phyloP scores from a whole-genome alignment of 2,797 vertebrate genomes.

The Phalloptychus januarius region DNA sequence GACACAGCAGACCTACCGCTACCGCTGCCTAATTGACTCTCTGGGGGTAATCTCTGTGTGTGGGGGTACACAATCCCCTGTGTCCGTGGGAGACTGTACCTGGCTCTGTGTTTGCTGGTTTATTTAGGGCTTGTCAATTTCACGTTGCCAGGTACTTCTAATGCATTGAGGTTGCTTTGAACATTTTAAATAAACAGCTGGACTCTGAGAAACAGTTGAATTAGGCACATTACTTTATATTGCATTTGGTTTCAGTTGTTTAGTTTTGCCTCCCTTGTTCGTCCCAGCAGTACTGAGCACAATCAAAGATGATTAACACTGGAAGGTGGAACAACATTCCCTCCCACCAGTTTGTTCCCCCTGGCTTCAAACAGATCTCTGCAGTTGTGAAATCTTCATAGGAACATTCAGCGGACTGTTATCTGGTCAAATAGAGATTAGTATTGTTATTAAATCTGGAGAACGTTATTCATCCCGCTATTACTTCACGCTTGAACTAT shows the following conservation, averaged over 20 bases:
- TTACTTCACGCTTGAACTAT: neutral
- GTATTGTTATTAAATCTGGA: neutral
- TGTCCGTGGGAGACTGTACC: constrained; percentile 18
- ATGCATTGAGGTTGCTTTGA: neutral
- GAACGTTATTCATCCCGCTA: neutral
- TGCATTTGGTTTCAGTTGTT: neutral
- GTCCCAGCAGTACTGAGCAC: neutral
- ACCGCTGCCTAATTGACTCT: constrained; percentile 62
- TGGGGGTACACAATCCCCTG: constrained; percentile 16
- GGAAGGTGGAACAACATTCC: neutral
- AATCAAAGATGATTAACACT: neutral
- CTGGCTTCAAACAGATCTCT: neutral
- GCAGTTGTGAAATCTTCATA: neutral
- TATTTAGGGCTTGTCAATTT: constrained; percentile 1
- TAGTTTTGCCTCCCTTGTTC: constrained; percentile 1
- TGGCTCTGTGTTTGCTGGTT: constrained; percentile 17
- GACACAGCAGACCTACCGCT: constrained; percentile 26
- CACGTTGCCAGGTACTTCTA: neutral
- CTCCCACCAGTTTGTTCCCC: neutral
- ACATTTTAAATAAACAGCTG: neutral
- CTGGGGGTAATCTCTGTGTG: constrained; percentile 31
- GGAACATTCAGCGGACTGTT: neutral
- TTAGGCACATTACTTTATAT: neutral
- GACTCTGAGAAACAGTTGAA: neutral
- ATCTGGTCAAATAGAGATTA: neutral